Evolutionary conservation across 2,888 invertebrate genomes (phyloP).

Genomic region (Fabriciana adippe): DNA sequence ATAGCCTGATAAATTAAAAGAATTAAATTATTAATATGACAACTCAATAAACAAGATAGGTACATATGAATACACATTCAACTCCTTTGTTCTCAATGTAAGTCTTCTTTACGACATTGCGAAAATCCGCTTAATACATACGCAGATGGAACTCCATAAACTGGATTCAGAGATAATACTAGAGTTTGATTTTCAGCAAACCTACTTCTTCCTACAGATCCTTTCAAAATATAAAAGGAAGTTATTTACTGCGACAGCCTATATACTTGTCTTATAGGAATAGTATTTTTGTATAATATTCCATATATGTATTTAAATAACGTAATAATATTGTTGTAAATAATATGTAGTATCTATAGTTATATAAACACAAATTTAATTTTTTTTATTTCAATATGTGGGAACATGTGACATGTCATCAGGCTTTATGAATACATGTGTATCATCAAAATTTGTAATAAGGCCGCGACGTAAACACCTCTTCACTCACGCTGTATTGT

Average conservation of each 20-base stretch:
- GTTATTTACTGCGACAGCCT: background rate
- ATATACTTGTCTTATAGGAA: no score
- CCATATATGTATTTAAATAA: no score
- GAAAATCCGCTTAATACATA: slow-evolving; percentile 34
- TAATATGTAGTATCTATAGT: background rate
- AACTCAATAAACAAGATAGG: background rate
- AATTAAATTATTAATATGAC: no score
- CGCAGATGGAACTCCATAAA: slow-evolving; percentile 29
- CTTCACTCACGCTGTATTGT: slow-evolving; percentile 7
- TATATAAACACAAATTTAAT: background rate
- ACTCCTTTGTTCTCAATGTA: background rate
- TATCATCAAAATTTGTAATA: slow-evolving; percentile 17
- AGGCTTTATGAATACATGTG: background rate
- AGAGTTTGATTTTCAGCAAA: background rate
- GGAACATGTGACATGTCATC: background rate
- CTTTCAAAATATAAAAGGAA: background rate
- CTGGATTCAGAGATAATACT: slow-evolving; percentile 9
- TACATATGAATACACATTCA: background rate
- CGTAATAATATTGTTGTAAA: no score
- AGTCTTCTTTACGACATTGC: slow-evolving; percentile 39
- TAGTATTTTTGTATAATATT: no score
- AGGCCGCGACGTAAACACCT: slow-evolving; percentile 12
- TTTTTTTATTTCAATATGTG: background rate
- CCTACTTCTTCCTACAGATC: background rate
- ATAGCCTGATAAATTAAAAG: no score